Evolutionary conservation across 2,888 invertebrate species (phyloP).

Genomic region (Drymonia ruficornis): DNA sequence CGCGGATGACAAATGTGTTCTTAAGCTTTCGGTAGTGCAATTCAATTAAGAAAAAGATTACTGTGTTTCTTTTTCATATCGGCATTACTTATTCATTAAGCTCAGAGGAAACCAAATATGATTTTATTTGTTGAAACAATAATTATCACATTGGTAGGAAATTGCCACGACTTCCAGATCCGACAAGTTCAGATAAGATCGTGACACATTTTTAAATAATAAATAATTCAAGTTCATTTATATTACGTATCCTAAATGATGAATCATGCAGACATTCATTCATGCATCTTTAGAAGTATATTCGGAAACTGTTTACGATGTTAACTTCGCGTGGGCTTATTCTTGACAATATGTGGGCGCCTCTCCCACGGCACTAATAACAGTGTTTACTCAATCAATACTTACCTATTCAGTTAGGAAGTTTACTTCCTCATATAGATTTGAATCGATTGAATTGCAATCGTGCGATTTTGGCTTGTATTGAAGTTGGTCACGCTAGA

Average conservation of each 20-base stretch:
- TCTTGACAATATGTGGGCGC: constrained; percentile 29
- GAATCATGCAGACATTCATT: constrained; percentile 16
- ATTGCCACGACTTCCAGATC: neutral
- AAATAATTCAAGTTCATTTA: neutral
- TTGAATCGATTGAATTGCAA: constrained; percentile 15
- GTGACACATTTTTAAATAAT: neutral
- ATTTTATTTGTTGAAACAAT: neutral
- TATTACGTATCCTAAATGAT: neutral
- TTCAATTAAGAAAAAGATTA: constrained; percentile 54
- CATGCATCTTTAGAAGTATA: constrained; percentile 6
- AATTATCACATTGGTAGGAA: neutral
- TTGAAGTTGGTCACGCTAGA: constrained; percentile 39
- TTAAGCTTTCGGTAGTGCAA: constrained; percentile 44
- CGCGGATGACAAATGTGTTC: constrained; percentile 46
- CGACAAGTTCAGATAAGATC: neutral
- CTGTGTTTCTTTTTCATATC: constrained; percentile 47
- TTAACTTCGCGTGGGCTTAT: constrained; percentile 13
- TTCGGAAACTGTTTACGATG: constrained; percentile 14
- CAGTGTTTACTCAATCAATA: constrained; percentile 1
- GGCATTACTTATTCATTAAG: constrained; percentile 32
- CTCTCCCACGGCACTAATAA: constrained; percentile 23
- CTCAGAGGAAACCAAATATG: constrained; percentile 22
- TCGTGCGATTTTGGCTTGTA: constrained; percentile 11
- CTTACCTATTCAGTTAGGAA: neutral
- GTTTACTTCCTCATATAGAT: neutral